These are phyloP conservation scores for Heliocidaris tuberculata DNA, from an alignment of 35 echinoderm and acorn worm species.

Conservation along the genomic window DNA sequence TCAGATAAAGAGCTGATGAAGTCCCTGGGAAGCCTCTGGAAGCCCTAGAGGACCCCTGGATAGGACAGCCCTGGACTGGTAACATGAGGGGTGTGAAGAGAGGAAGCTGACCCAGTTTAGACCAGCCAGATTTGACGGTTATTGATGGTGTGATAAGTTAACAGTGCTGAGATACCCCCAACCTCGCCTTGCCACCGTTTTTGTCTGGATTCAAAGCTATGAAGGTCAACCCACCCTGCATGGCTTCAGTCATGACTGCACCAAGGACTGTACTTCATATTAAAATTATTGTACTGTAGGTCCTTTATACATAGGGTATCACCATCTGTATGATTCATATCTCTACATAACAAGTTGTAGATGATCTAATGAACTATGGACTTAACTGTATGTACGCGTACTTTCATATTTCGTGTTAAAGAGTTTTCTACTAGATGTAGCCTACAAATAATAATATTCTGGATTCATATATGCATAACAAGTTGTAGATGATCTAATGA, in stretches of 20 bases:
- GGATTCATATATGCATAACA: no score
- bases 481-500: no score
- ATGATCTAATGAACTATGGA: no score
- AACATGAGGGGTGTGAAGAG: not conserved
- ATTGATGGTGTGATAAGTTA: not conserved
- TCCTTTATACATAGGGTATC: not conserved
- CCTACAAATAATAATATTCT: no score
- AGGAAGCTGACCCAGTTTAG: not conserved
- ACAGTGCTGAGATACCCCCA: not conserved
- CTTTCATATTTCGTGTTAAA: no score
- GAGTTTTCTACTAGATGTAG: no score
- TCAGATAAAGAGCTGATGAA: not conserved
- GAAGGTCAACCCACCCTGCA: not conserved
- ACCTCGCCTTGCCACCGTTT: not conserved
- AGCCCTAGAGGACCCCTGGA: not conserved
- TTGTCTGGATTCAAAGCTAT: not conserved
- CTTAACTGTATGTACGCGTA: no score
- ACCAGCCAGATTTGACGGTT: constrained; percentile 1
- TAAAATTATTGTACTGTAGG: not conserved
- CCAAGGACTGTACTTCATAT: no score
- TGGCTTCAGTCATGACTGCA: not conserved
- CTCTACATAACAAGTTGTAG: no score
- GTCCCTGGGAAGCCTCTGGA: not conserved
- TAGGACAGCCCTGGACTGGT: not conserved
- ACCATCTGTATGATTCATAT: not conserved